A percentile compares a stretch with the other conserved stretches of the same genome.
These are phyloP conservation scores for Sinonovacula constricta DNA, from an alignment of 1,140 invertebrate species.

Conservation along the genomic window DNA sequence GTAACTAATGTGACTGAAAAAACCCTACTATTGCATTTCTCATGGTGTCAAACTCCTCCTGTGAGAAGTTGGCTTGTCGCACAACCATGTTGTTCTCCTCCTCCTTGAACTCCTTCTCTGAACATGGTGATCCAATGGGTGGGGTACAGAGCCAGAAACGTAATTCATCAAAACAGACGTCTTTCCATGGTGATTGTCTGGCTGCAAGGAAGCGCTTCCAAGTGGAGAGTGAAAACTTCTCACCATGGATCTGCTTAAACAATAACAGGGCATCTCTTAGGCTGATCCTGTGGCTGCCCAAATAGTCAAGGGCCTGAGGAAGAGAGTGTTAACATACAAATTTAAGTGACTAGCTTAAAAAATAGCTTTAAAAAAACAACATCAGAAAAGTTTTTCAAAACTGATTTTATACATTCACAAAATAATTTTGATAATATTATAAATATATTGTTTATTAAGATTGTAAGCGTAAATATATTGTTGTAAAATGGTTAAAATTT, in stretches of 20 bases:
- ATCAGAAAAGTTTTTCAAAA: too few species aligned
- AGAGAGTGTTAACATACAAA: too few species aligned
- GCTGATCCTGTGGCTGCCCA: conserved; percentile 63
- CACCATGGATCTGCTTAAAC: conserved; percentile 71
- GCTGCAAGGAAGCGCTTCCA: conserved; percentile 70
- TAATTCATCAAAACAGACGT: conserved; percentile 74
- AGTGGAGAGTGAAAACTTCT: conserved; percentile 70
- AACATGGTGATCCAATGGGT: conserved; percentile 55
- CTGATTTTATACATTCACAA: too few species aligned
- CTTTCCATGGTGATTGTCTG: conserved; percentile 53
- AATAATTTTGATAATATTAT: too few species aligned
- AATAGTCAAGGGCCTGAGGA: conserved; percentile 69
- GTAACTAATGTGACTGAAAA: too few species aligned
- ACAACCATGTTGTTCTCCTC: conserved; percentile 58
- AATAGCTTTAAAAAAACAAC: too few species aligned
- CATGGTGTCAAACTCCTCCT: conserved; percentile 13
- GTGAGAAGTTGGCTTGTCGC: conserved; percentile 47
- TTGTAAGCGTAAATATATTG: too few species aligned
- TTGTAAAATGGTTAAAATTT: too few species aligned
- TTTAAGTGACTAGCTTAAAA: too few species aligned
- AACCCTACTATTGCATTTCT: conserved; percentile 12
- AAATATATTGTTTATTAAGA: too few species aligned
- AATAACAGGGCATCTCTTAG: conserved; percentile 67
- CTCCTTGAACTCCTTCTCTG: conserved; percentile 61
- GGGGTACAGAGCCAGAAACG: conserved; percentile 68